Evolutionary conservation across 2,113 vertebrate genomes (phyloP).

Genomic region (Actinemys pallida): DNA sequence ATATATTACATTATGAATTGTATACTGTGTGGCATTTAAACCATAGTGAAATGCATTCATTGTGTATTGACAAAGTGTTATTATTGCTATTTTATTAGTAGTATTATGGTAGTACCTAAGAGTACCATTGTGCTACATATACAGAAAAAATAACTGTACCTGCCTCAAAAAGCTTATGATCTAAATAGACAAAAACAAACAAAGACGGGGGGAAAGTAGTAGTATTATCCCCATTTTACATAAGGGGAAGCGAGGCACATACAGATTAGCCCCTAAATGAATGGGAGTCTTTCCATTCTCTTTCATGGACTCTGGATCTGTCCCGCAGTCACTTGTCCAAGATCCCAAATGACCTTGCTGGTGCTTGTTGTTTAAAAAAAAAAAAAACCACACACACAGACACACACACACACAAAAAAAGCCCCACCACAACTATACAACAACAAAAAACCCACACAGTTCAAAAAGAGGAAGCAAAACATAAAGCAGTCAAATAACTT

Average conservation of each 20-base stretch:
- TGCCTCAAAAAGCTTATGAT: not conserved
- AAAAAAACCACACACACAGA: too few relatives aligned
- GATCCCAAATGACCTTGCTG: not conserved
- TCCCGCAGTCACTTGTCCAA: not conserved
- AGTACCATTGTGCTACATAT: not conserved
- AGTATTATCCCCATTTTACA: not conserved
- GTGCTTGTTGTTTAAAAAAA: not conserved
- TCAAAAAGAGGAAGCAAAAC: not conserved
- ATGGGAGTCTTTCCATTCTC: not conserved
- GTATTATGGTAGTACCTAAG: not conserved
- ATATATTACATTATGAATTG: slow-evolving; percentile 31
- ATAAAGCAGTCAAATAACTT: not conserved
- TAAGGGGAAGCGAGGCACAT: not conserved
- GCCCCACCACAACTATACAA: not conserved
- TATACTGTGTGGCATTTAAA: not conserved
- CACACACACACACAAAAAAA: not conserved
- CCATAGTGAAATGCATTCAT: not conserved
- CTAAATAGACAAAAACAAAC: not conserved
- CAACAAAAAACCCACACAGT: not conserved
- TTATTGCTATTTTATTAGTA: not conserved
- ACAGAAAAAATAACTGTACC: not conserved
- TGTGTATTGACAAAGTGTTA: not conserved
- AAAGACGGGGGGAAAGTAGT: not conserved
- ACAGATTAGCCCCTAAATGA: not conserved
- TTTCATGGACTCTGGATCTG: not conserved